phyloP scores from a whole-genome alignment of 2,113 vertebrate genomes.

The Tiliqua scincoides region DNA sequence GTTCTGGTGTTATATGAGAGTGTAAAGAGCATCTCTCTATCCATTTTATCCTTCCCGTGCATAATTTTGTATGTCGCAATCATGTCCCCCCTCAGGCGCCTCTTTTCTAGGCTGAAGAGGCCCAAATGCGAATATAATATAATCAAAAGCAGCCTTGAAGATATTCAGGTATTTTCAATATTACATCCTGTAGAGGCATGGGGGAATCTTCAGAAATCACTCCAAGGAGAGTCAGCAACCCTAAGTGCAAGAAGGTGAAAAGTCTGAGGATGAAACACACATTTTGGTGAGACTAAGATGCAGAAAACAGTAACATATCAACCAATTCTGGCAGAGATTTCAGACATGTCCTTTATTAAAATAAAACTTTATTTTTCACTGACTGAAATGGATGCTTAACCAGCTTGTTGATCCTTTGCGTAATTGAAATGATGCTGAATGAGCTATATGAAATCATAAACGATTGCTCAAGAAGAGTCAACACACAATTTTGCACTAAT shows the following conservation, averaged over 20 bases:
- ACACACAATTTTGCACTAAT: neutral
- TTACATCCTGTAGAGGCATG: no score
- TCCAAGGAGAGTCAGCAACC: no score
- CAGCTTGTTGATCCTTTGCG: neutral
- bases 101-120: no score
- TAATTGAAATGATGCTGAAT: neutral
- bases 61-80: no score
- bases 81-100: no score
- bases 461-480: neutral
- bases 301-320: neutral
- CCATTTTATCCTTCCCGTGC: no score
- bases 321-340: neutral
- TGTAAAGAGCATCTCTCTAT: no score
- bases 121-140: no score
- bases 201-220: no score
- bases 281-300: neutral
- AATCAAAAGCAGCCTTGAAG: no score
- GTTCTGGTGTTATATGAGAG: no score
- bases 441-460: neutral
- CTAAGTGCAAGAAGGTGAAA: neutral
- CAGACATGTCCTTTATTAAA: neutral
- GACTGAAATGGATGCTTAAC: neutral
- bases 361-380: neutral
- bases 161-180: no score
- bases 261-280: neutral